phyloP scores from a whole-genome alignment of 2,113 vertebrate genomes.

The Pithys albifrons region DNA sequence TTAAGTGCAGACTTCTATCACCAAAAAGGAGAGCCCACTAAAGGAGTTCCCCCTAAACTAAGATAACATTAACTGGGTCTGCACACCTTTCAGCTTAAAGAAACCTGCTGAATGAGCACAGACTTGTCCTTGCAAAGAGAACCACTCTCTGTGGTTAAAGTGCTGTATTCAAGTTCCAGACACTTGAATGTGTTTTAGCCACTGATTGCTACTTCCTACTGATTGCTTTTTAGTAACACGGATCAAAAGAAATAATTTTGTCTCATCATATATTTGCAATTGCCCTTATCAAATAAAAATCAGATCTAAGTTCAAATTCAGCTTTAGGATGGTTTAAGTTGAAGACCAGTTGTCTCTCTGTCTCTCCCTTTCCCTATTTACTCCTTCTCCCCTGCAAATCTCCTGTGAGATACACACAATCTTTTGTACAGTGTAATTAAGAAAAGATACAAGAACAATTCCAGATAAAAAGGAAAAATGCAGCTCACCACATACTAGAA shows the following conservation, averaged over 20 bases:
- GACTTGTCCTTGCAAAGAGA: neutral
- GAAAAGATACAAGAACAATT: neutral
- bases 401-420: neutral
- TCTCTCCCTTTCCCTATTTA: neutral
- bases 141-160: neutral
- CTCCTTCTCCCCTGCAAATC: neutral
- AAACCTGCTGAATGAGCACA: neutral
- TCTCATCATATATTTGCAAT: neutral
- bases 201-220: neutral
- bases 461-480: neutral
- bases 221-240: neutral
- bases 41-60: neutral
- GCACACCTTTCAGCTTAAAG: neutral
- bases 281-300: neutral
- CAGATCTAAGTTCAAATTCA: neutral
- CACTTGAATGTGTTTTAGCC: neutral
- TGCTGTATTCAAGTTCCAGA: neutral
- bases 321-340: neutral
- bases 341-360: neutral
- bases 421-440: rapidly evolving
- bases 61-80: neutral
- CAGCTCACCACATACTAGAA: neutral
- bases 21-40: neutral
- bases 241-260: neutral
- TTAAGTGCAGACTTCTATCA: neutral